Evolutionary conservation across 1,140 invertebrate species (phyloP), one percentile per base, ranked within the genome.

Genomic region (Drosophila funebris): DNA sequence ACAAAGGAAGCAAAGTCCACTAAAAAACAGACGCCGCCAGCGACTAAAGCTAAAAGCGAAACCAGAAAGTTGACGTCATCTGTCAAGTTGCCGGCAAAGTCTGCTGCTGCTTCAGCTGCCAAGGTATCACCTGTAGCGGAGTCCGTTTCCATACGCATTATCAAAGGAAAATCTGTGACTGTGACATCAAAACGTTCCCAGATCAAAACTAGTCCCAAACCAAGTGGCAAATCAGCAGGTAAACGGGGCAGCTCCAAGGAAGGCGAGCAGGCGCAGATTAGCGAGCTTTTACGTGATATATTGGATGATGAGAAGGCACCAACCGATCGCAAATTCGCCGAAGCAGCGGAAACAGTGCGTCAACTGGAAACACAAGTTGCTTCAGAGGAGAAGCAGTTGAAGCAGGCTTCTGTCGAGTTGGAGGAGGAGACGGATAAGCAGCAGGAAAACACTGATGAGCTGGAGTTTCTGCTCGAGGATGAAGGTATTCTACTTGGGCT

Each of bases 251-350:
- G 18, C 1, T 3, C 53, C 0, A 81, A 54, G 5, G 73, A 80
- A 2, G 11, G 16, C 0, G 80, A 83, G 1, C 80, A 79, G 62
- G 80, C 84, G 36, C 80, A 83, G 20, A 73, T 83, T 1, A 76
- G 67, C 24, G 76, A 46, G 0, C 62, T 83, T 0, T 75, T 83
- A n/a, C 61, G 69, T 13, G 78, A 83, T n/a, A 83, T 83, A 8
- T 44, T 83, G 0, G 43, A 64, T 1, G 80, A 79, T 3, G 80
- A 79, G 5, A 79, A 78, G 7, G 4, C 39, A 3, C 14, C 37
- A 2, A 24, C 13, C 0, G 54, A 67, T 33, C 54, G 69, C 0
- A 76, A 62, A 11, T 37, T 54, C 0, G 16, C 36, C 0, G 61
- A 63, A 11, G 56, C 20, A 5, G 18, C 9, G 1, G 36, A 5